These are phyloP conservation scores for Penelope pileata DNA, from an alignment of 2,113 vertebrate species.

Conservation along the genomic window DNA sequence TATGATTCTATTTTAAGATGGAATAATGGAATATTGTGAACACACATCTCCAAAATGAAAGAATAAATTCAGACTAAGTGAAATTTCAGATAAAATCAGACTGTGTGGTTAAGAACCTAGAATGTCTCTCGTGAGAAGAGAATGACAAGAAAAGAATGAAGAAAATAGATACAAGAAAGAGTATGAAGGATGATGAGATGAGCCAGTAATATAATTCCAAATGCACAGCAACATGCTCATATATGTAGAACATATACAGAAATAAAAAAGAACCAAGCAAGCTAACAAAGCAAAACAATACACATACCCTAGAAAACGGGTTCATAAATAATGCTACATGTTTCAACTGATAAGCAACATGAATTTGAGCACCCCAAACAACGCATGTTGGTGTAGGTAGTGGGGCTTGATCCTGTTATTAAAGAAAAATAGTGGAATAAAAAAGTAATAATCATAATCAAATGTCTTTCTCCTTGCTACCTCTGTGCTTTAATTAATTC, in stretches of 20 bases:
- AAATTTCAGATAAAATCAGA: neutral
- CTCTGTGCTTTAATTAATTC: neutral
- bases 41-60: neutral
- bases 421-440: neutral
- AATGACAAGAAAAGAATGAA: neutral
- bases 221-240: neutral
- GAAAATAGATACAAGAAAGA: neutral
- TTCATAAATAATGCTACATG: neutral
- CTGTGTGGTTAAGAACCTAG: neutral
- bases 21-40: neutral
- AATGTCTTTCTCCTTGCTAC: neutral
- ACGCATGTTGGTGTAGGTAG: neutral
- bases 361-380: accelerated
- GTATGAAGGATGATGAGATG: neutral
- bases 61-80: neutral
- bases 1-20: too few relatives aligned
- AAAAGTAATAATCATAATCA: neutral
- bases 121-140: neutral
- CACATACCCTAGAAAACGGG: neutral
- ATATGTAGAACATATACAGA: neutral
- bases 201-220: neutral
- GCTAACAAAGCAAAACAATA: neutral
- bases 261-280: neutral
- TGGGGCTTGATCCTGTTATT: accelerated
- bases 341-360: neutral